Percentiles rank a stretch among this genome's conserved stretches.
phyloP scores from a whole-genome alignment of 2,888 invertebrate genomes.

The Smittia sp. region DNA sequence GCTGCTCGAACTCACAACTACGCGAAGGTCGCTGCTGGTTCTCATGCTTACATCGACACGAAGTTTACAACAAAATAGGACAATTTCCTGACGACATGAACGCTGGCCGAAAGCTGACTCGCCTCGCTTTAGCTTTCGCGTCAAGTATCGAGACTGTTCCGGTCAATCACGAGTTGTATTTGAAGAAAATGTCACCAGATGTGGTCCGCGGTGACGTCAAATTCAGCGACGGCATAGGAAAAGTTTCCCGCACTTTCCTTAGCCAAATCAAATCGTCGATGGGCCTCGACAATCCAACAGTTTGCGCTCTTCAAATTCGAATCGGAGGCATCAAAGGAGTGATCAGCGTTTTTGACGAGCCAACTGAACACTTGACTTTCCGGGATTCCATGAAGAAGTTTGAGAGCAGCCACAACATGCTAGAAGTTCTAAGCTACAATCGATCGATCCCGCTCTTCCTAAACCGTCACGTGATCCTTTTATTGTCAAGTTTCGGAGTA shows the following conservation, averaged over 20 bases:
- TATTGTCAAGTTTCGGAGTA: constrained; percentile 14
- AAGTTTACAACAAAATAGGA: constrained; percentile 4
- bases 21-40: constrained; percentile 12
- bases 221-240: constrained; percentile 8
- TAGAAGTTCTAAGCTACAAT: constrained; percentile 12
- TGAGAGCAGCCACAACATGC: neutral
- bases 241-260: neutral
- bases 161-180: neutral
- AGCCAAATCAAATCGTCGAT: neutral
- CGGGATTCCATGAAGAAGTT: constrained; percentile 8
- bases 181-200: neutral
- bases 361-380: neutral
- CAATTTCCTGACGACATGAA: neutral
- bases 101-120: neutral
- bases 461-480: constrained; percentile 3
- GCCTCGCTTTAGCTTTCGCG: constrained; percentile 1
- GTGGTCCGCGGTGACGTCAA: neutral
- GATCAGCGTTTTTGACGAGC: neutral
- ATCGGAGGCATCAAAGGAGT: constrained; percentile 10
- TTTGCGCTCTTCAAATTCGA: constrained; percentile 11
- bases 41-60: neutral
- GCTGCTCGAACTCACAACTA: constrained; percentile 9
- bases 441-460: neutral
- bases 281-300: neutral
- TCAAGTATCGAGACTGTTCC: constrained; percentile 6